Conservation (phyloP, 1,140 invertebrate genomes). For the Brachionus calyciflorus region DNA sequence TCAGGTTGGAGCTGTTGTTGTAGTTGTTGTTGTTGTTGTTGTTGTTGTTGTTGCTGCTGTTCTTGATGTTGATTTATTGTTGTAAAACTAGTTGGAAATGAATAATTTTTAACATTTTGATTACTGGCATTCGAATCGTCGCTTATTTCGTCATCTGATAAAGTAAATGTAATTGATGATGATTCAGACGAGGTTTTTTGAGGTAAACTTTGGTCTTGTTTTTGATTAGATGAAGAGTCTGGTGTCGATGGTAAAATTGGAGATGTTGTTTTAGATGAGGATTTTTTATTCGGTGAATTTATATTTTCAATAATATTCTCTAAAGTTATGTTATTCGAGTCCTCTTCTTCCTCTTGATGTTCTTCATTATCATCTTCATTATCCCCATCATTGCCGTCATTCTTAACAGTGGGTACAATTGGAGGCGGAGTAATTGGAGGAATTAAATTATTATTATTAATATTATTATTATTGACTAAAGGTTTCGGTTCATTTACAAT, state of each 20-base stretch:
- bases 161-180: conserved; percentile 19
- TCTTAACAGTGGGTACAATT: neutral
- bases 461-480: too few species aligned
- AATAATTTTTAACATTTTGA: conserved; percentile 43
- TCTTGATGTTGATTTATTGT: neutral
- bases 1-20: neutral
- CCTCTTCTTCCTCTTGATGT: neutral
- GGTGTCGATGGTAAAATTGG: neutral
- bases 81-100: neutral
- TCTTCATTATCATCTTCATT: neutral
- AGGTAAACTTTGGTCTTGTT: neutral
- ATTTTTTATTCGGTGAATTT: conserved; percentile 32
- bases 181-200: conserved; percentile 8
- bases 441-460: too few species aligned
- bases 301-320: conserved; percentile 23
- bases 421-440: neutral
- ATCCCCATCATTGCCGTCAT: neutral
- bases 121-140: conserved; percentile 42
- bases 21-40: neutral
- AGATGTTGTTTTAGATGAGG: conserved; percentile 26
- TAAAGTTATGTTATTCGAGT: conserved; percentile 10
- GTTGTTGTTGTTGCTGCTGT: neutral
- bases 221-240: conserved; percentile 23
- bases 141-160: conserved; percentile 41
- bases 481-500: neutral